Conservation (phyloP, 2,888 invertebrate species). For the Lottia gigantea region DNA sequence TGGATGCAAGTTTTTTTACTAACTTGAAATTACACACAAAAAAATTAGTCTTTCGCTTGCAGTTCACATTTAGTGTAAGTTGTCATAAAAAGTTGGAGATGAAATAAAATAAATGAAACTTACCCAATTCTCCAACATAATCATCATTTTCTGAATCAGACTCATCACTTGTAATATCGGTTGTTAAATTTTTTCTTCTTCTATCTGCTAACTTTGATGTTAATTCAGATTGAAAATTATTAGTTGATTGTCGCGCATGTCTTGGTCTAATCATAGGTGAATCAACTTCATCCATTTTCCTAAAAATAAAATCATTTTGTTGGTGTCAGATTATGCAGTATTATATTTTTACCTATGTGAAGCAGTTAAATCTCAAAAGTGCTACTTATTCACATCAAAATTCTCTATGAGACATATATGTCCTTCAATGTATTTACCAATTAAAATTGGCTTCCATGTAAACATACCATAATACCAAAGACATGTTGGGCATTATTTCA, state of each 20-base stretch:
- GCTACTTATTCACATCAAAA: too few species aligned
- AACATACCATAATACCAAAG: too few species aligned
- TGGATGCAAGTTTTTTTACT: too few species aligned
- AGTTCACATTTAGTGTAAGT: too few species aligned
- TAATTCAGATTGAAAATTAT: conserved; percentile 51
- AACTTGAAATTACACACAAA: too few species aligned
- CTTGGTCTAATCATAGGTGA: conserved; percentile 16
- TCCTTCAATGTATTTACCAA: too few species aligned
- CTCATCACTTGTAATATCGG: conserved; percentile 51
- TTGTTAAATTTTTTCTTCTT: conserved; percentile 41
- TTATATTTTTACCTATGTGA: too few species aligned
- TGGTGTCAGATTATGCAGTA: background rate
- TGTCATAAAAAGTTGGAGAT: background rate
- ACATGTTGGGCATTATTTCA: too few species aligned
- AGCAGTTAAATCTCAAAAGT: too few species aligned
- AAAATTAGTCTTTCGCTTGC: too few species aligned
- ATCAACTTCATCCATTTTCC: conserved; percentile 35
- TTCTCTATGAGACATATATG: too few species aligned
- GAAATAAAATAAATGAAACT: conserved; percentile 22
- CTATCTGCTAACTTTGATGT: conserved; percentile 48
- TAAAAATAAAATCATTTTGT: background rate
- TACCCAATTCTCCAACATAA: conserved; percentile 35
- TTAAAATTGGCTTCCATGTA: too few species aligned
- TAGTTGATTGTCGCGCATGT: conserved; percentile 19
- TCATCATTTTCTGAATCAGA: conserved; percentile 46